phyloP scores from a whole-genome alignment of 2,113 vertebrate genomes.

The Dunckerocampus dactyliophorus region DNA sequence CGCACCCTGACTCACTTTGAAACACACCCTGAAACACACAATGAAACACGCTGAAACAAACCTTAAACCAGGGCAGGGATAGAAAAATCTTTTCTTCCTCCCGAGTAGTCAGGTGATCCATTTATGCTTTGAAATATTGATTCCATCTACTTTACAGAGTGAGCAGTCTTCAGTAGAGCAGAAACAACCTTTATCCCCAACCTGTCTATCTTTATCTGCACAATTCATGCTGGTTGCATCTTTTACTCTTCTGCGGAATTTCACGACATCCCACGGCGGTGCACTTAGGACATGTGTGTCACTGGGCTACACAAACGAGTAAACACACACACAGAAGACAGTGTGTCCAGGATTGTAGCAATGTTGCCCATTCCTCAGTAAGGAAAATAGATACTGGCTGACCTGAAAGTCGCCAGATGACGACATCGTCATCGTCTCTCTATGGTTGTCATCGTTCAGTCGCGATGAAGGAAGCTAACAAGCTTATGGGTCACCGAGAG shows the following conservation, averaged over 20 bases:
- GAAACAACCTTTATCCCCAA: neutral
- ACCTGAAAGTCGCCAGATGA: too few species aligned
- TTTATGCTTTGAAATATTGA: constrained; percentile 11
- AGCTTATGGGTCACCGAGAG: too few species aligned
- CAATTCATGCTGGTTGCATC: neutral
- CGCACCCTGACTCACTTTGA: too few species aligned
- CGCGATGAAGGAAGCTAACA: too few species aligned
- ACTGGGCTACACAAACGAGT: too few species aligned
- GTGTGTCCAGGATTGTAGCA: too few species aligned
- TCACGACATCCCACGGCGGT: neutral
- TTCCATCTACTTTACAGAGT: neutral
- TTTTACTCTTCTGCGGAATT: neutral
- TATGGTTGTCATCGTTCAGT: too few species aligned
- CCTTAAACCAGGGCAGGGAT: neutral
- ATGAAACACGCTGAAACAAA: constrained; percentile 5
- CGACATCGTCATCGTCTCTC: too few species aligned
- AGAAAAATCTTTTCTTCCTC: neutral
- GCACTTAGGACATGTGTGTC: neutral
- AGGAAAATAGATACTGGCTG: too few species aligned
- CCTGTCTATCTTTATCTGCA: neutral
- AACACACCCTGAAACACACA: neutral
- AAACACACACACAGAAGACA: too few species aligned
- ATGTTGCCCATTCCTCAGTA: too few species aligned
- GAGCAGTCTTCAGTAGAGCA: neutral
- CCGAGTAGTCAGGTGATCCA: neutral